phyloP scores from a whole-genome alignment of 1,140 invertebrate species.

The Halictus rubicundus region DNA sequence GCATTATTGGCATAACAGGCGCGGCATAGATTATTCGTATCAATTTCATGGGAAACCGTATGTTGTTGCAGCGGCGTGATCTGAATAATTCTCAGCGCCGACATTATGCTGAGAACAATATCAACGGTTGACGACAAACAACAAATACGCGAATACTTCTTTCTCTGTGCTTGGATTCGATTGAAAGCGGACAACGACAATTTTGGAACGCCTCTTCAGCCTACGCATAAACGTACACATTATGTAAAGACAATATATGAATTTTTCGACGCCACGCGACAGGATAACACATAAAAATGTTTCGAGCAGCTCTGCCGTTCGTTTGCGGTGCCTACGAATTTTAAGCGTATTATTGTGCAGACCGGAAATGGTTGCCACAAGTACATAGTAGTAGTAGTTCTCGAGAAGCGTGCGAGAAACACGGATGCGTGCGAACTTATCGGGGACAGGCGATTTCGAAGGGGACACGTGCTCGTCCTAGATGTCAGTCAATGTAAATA shows the following conservation, averaged over 20 bases:
- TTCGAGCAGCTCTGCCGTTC: neutral
- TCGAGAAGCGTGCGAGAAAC: neutral
- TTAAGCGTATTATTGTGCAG: conserved; percentile 31
- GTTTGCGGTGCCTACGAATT: neutral
- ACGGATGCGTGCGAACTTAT: conserved; percentile 19
- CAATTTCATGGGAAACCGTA: too few species aligned
- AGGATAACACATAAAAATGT: neutral
- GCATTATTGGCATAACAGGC: too few species aligned
- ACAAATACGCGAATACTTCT: neutral
- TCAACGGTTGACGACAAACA: neutral
- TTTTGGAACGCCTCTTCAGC: too few species aligned
- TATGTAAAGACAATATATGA: too few species aligned
- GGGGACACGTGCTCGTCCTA: conserved; percentile 10
- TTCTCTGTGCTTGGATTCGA: neutral
- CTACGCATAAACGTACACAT: too few species aligned
- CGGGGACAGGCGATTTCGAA: conserved; percentile 30
- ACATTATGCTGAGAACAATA: neutral
- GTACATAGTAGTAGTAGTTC: conserved; percentile 11
- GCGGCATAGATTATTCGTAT: too few species aligned
- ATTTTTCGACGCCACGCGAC: too few species aligned
- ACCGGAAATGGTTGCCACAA: neutral
- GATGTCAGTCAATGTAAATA: conserved; percentile 50
- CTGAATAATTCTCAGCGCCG: too few species aligned
- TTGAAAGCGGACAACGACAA: too few species aligned
- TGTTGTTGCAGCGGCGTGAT: too few species aligned